These are phyloP conservation scores for Cataglyphis albicans DNA, from an alignment of 2,888 invertebrate genomes.

Conservation along the genomic window DNA sequence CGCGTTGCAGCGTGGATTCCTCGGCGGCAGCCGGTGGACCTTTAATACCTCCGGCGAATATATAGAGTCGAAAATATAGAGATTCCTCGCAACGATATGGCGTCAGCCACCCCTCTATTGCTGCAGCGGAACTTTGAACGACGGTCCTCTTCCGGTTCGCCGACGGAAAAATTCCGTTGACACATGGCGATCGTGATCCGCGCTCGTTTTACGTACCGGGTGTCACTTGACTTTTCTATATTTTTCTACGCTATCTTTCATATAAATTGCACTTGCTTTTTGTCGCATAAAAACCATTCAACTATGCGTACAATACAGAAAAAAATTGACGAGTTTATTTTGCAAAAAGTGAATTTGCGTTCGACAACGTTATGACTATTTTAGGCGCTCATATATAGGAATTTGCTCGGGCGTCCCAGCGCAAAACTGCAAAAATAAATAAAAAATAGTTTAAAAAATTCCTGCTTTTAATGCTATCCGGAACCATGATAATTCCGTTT, in stretches of 20 bases:
- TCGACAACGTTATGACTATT: too few species aligned
- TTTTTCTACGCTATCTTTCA: background rate
- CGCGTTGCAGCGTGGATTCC: conserved; percentile 23
- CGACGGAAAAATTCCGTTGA: conserved; percentile 21
- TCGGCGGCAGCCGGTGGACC: conserved; percentile 9
- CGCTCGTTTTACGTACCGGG: conserved; percentile 3
- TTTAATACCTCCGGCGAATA: conserved; percentile 45
- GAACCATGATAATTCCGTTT: too few species aligned
- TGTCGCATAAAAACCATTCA: conserved; percentile 9
- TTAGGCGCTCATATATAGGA: too few species aligned
- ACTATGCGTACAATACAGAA: conserved; percentile 10
- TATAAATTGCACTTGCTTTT: background rate
- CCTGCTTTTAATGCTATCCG: too few species aligned
- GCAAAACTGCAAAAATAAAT: too few species aligned
- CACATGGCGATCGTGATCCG: conserved; percentile 25
- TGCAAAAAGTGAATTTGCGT: background rate
- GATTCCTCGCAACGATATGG: conserved; percentile 24
- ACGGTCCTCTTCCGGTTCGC: conserved; percentile 7
- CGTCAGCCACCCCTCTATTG: conserved; percentile 1
- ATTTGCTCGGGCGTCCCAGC: too few species aligned
- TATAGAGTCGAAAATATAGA: conserved; percentile 47
- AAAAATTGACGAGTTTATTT: background rate
- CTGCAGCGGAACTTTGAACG: conserved; percentile 25
- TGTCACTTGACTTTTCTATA: background rate
- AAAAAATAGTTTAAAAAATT: too few species aligned